phyloP scores from a whole-genome alignment of 2,113 vertebrate species.

The Peromyscus maniculatus region DNA sequence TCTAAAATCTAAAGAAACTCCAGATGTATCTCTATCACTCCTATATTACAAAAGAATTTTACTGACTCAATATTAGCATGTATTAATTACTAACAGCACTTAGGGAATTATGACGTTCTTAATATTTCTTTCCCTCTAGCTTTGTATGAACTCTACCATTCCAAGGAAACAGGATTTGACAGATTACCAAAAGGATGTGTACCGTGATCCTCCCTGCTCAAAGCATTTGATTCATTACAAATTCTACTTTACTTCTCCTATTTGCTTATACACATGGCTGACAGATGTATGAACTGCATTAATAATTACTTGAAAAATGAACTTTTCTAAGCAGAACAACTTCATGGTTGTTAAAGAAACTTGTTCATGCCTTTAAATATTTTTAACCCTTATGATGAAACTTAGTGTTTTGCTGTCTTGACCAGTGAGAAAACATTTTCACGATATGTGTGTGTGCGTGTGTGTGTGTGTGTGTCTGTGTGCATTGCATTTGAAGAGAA shows the following conservation, averaged over 20 bases:
- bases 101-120: neutral
- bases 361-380: neutral
- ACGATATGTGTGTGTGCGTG: neutral
- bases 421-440: neutral
- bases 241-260: neutral
- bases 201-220: neutral
- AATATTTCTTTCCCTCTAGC: neutral
- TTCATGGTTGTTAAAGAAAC: neutral
- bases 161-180: neutral
- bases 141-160: neutral
- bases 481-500: neutral
- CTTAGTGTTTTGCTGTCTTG: neutral
- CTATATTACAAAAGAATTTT: neutral
- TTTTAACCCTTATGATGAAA: neutral
- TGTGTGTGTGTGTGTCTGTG: neutral
- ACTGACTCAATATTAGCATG: neutral
- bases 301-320: neutral
- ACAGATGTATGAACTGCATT: neutral
- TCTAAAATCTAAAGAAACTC: neutral
- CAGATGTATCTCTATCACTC: neutral
- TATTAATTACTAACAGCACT: neutral
- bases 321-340: neutral
- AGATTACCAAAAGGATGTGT: neutral
- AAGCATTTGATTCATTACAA: neutral
- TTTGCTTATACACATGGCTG: neutral